Evolutionary conservation across 2,113 vertebrate genomes (phyloP), one percentile per base, ranked within the genome.

Genomic region (Lepus americanus): DNA sequence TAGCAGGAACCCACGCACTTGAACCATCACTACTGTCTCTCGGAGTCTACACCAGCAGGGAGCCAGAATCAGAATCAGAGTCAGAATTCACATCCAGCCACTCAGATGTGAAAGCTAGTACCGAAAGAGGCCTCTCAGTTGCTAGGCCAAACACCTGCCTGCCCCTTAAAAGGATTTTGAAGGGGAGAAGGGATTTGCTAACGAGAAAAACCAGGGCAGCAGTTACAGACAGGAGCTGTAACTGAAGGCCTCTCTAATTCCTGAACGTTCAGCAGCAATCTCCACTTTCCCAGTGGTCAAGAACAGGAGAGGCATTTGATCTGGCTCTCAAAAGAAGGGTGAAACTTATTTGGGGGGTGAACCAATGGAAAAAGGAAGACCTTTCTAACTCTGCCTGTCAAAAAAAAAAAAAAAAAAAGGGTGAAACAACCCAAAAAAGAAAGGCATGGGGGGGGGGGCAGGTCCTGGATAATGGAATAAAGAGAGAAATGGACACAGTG

Each of bases 261-360:
- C 53, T 59, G 23, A 76, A 95, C 69, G 85, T 89, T 55, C 73
- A 9, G 79, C 23, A 89, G 53, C 39, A 92, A 85, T 53, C 55
- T n/a, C n/a, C 59, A 39, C 61, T 23, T 86, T 66, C 59, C 77
- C 14, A 77, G 73, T 20, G 36, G 11, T 63, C 61, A 92, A 27
- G 89, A 94, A 66, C 2, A 29, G 27, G 79, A 66, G 11, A 9
- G 3, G 36, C 17, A 89, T 23, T 20, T 81, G 22, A 86, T 31
- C 19, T 64, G 53, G 61, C 31, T 59, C n/a, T 27, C 1, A 51
- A 67, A 87, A 49, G 59, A 87, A 39, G 23, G 7, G 53, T 3
- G 1, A 69, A 80, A 92, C 44, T 49, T 44, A 44, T 44, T 44
- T 44, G 44, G 44, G 44, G 39, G 44, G 44, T 6, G 44, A 44